Evolutionary conservation across 2,888 invertebrate genomes (phyloP), one percentile per base, ranked within the genome.

Genomic region (Morpho deidamia): DNA sequence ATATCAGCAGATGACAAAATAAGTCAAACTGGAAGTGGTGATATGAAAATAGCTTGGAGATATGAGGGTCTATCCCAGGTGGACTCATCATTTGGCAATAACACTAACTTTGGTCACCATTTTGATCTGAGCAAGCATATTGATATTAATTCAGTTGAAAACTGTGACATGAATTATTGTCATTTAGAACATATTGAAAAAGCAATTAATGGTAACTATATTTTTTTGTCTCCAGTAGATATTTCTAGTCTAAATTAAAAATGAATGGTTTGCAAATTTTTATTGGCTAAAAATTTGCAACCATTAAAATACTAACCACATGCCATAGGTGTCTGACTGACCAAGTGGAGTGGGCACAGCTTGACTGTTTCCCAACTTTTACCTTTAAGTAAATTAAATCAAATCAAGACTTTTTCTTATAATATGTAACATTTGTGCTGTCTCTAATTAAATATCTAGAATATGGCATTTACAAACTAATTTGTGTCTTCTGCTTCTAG

Each of bases 11-110:
- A 85, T 53, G 86, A 86, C 65, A 89, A 89, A 58, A 62, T 67
- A 45, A 78, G 68, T 35, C 63, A 74, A 12, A 55, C 66, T 23
- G 64, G 64, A 34, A 55, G 71, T 83, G 38, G 92, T 62, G 92
- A 94, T 65, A 93, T 97, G 93, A 94, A 94, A 75, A 97, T 97
- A 75, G 97, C 97, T 0, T 97, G 97, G 95, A 90, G 97, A 56
- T 97, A 97, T 79, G 94, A 95, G 72, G 94, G 95, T 59, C 90
- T 96, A 63, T 92, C 91, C 34, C 88, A 92, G 55, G 90, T 93
- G 0, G 92, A 94, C 61, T 85, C 69, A 66, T 91, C 76, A 64
- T 88, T 80, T 83, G 91, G 84, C 64, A 82, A 68, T 59, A 81
- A 73, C 61, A 78, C 81, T 42, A 83, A 78, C 63, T 93, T 95